These are phyloP conservation scores for Apis laboriosa DNA, from an alignment of 1,140 invertebrate genomes.

Conservation along the genomic window DNA sequence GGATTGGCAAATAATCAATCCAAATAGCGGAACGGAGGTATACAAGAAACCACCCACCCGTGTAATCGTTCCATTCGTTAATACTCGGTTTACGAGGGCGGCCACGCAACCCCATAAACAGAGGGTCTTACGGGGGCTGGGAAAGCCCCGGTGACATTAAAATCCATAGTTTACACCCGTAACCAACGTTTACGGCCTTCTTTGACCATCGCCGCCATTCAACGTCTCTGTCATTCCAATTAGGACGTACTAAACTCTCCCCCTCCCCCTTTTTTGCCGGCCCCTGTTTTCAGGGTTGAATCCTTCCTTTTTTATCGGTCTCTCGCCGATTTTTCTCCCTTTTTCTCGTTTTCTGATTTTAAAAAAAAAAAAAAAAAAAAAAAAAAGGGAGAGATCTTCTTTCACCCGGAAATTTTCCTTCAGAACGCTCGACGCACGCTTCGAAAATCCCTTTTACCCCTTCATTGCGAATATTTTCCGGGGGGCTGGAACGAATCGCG, in stretches of 20 bases:
- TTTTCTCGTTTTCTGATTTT: too few species aligned
- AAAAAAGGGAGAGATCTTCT: too few species aligned
- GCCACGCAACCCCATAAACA: slow-evolving; percentile 75
- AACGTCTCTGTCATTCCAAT: slow-evolving; percentile 80
- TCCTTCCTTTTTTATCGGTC: slow-evolving; percentile 40
- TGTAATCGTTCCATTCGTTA: neutral
- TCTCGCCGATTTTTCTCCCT: neutral
- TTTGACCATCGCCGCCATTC: slow-evolving; percentile 76
- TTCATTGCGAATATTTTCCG: slow-evolving; percentile 59
- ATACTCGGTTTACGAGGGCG: slow-evolving; percentile 72
- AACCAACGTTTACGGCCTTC: slow-evolving; percentile 71
- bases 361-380: too few species aligned
- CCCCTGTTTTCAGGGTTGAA: slow-evolving; percentile 62
- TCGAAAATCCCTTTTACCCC: too few species aligned
- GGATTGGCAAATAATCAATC: too few species aligned
- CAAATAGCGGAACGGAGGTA: too few species aligned
- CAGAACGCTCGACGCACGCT: too few species aligned
- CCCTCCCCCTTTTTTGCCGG: slow-evolving; percentile 60
- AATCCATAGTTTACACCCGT: slow-evolving; percentile 78
- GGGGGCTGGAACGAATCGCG: slow-evolving; percentile 71
- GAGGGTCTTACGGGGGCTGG: slow-evolving; percentile 62
- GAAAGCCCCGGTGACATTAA: slow-evolving; percentile 77
- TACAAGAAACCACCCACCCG: neutral
- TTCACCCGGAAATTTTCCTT: too few species aligned
- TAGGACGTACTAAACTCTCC: slow-evolving; percentile 75